Evolutionary conservation across 1,140 invertebrate species (phyloP).

Genomic region (Diorhabda elongata): DNA sequence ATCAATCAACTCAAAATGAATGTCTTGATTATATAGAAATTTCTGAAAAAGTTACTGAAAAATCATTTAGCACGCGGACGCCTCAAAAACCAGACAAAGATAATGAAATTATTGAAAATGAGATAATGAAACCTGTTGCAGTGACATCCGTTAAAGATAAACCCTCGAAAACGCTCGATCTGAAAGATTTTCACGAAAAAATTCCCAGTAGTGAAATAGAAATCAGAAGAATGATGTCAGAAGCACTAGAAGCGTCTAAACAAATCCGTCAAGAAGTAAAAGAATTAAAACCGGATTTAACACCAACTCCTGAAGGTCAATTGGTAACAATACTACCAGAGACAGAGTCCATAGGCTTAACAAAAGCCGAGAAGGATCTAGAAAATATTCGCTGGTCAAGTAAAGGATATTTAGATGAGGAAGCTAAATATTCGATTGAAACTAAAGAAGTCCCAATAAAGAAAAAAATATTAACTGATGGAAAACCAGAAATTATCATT

Average conservation of each 20-base stretch:
- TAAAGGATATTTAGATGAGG: not conserved
- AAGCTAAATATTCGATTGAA: not conserved
- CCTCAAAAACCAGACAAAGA: not conserved
- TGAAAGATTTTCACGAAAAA: slow-evolving; percentile 18
- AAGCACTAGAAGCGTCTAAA: slow-evolving; percentile 51
- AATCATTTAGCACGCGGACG: not conserved
- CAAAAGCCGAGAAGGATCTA: slow-evolving; percentile 17
- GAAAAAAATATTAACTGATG: not conserved
- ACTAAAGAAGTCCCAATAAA: not conserved
- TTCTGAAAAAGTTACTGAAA: not conserved
- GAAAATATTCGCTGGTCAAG: slow-evolving; percentile 11
- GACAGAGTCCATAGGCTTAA: slow-evolving; percentile 5
- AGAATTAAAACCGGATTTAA: slow-evolving; percentile 53
- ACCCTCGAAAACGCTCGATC: slow-evolving; percentile 23
- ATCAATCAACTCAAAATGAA: not conserved
- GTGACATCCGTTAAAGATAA: slow-evolving; percentile 7
- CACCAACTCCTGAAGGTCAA: slow-evolving; percentile 51
- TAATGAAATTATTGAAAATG: not conserved
- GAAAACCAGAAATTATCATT: not conserved
- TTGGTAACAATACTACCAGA: slow-evolving; percentile 37
- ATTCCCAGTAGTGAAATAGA: slow-evolving; percentile 41
- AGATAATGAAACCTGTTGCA: not conserved
- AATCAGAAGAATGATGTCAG: slow-evolving; percentile 49
- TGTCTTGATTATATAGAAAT: not conserved
- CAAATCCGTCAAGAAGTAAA: slow-evolving; percentile 53